Base-by-base conservation (phyloP, 2,797 vertebrate species). In the Chrosomus eos region DNA sequence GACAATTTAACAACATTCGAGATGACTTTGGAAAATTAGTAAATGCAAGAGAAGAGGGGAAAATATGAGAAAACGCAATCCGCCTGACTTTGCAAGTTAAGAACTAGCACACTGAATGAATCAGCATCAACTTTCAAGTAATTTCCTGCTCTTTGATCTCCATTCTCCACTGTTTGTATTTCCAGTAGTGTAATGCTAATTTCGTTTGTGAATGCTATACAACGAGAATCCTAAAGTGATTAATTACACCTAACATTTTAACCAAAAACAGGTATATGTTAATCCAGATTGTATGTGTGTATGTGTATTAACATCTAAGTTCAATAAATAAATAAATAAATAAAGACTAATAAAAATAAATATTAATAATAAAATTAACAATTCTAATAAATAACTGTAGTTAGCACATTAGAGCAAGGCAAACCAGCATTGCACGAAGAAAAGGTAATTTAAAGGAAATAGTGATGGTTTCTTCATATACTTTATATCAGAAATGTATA, bases 401-500 rank as follows among this genome's bases (percentile, higher is more conserved):
- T 45, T 62, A 19, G 28, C 68, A 72, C n/a, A 62, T 72, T 73
- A 64, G 14, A 10, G 31, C n/a, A 70, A 31, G 23, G 88, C 85
- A 91, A 88, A 90, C 79, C 67, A 86, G 82, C 68, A 88, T 87
- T 86, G 53, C 74, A 81, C 80, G 88, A 75, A 88, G 62, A 77
- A 60, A 68, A 73, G 72, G 13, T 4, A 0, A n/a, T 89, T 78
- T 91, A 86, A 93, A 89, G 83, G 87, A 40, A 1, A 40, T 64
- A 28, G 26, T 92, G 90, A 87, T 92, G 68, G 86, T 58, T 87
- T 88, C 79, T 18, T 66, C 88, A 92, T 90, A 93, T 79, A 40
- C 88, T 88, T 89, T 73, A 81, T 31, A 36, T 81, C 14, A 78
- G 89, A 93, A 94, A 94, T 91, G 92, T 74, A 70, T 89, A 90